phyloP scores from a whole-genome alignment of 2,797 vertebrate species.

The Scyliorhinus canicula region DNA sequence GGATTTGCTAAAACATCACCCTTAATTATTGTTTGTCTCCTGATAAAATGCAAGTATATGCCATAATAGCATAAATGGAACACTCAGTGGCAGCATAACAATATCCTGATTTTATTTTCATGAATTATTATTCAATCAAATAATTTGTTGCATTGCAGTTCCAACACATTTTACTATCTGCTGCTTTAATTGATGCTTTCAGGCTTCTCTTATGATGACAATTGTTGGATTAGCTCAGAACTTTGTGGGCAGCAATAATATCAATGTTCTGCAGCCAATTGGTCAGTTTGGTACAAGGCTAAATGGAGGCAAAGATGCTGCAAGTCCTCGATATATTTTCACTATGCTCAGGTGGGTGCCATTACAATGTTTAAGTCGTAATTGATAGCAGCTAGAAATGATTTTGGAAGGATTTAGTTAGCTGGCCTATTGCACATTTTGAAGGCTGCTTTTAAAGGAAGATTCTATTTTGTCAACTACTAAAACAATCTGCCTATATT shows the following conservation, averaged over 20 bases:
- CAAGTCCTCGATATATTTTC: slow-evolving; percentile 98
- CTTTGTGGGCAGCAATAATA: slow-evolving; percentile 96
- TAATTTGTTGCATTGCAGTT: not conserved
- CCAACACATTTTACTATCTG: not conserved
- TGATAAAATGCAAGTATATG: not conserved
- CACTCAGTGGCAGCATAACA: not conserved
- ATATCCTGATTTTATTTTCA: not conserved
- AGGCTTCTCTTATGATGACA: slow-evolving; percentile 94
- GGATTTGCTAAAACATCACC: not conserved
- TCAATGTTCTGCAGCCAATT: slow-evolving; percentile 85
- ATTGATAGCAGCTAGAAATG: not conserved
- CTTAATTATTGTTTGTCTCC: not conserved
- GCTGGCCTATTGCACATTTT: not conserved
- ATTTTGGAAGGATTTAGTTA: not conserved
- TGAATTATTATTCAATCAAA: not conserved
- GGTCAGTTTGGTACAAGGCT: slow-evolving; percentile 96
- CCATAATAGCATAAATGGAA: not conserved
- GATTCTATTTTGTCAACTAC: not conserved
- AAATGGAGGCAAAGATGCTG: slow-evolving; percentile 92
- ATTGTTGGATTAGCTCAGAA: slow-evolving; percentile 91
- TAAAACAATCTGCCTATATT: not conserved
- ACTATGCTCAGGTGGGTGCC: slow-evolving; percentile 88
- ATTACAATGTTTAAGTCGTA: not conserved
- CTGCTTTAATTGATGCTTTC: slow-evolving; percentile 38
- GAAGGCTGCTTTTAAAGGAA: not conserved